Evolutionary conservation across 2,797 vertebrate genomes (phyloP).

Genomic region (Pseudochirops corinnae): DNA sequence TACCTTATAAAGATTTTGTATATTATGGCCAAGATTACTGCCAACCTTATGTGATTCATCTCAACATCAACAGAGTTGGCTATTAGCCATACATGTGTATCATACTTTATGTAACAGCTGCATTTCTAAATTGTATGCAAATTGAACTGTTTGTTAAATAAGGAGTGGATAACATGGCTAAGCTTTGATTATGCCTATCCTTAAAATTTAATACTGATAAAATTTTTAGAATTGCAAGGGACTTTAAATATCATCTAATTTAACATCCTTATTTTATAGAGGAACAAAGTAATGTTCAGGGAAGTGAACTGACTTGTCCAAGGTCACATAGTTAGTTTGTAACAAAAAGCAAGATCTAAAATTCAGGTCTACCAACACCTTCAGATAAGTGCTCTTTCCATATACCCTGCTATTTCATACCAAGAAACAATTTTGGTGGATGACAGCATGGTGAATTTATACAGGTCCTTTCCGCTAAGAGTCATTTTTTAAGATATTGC

Average conservation of each 20-base stretch:
- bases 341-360: neutral
- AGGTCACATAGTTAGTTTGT: neutral
- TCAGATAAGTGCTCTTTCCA: neutral
- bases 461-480: neutral
- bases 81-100: neutral
- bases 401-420: neutral
- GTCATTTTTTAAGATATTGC: slow-evolving; percentile 21
- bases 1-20: neutral
- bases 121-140: neutral
- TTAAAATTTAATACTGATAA: neutral
- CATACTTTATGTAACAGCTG: neutral
- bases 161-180: neutral
- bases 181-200: neutral
- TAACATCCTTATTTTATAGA: neutral
- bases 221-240: neutral
- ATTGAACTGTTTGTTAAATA: neutral
- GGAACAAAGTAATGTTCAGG: neutral
- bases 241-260: neutral
- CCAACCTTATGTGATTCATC: neutral
- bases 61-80: neutral
- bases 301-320: neutral
- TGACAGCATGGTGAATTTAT: neutral
- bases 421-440: neutral
- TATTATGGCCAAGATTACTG: neutral
- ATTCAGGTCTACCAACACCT: neutral